Base-by-base conservation (phyloP, 2,113 vertebrate species). In the Pelusios castaneus region DNA sequence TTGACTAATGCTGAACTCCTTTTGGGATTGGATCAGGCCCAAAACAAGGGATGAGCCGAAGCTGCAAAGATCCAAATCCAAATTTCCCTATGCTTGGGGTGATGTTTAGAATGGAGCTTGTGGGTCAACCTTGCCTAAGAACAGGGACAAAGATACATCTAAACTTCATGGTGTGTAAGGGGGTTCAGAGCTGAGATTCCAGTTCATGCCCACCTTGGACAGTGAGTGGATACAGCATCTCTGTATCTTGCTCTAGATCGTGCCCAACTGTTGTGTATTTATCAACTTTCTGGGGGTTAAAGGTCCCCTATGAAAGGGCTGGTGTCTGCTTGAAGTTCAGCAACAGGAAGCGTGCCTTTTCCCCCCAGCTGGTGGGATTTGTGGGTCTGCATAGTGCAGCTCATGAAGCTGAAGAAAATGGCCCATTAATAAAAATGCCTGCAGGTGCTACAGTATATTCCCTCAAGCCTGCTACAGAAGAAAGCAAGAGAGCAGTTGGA, bases 71-170 rank as follows among this genome's bases (percentile, higher is more conserved):
- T 5, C 38, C 21, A 22, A 38, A 55, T 19, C 22, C 41, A 84
- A 76, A 75, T 0, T 1, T 41, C 27, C n/a, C 2, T 7, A 2
- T 45, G 31, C 52, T 78, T 73, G 43, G 25, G 27, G 8, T 14
- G 25, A 4, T 8, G 27, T 77, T 89, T 41, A 82, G 51, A 78
- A 43, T 4, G 45, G 84, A 41, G 54, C 55, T 24, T 0, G 0
- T 82, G 54, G 47, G 41, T 31, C 41, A 45, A 54, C 34, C 82
- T 29, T 8, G 29, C 82, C 55, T 75, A 47, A 14, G 17, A 41
- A 24, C 6, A 82, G 31, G 24, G 13, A 24, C 6, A 25, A 8
- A 70, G 1, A 4, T 55, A 49, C 55, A 13, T 22, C 17, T 9
- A 41, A 43, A 6, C 63, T 85, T 55, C 41, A 31, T 6, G 24